phyloP scores from a whole-genome alignment of 1,140 invertebrate genomes.

The Theocolax elegans region DNA sequence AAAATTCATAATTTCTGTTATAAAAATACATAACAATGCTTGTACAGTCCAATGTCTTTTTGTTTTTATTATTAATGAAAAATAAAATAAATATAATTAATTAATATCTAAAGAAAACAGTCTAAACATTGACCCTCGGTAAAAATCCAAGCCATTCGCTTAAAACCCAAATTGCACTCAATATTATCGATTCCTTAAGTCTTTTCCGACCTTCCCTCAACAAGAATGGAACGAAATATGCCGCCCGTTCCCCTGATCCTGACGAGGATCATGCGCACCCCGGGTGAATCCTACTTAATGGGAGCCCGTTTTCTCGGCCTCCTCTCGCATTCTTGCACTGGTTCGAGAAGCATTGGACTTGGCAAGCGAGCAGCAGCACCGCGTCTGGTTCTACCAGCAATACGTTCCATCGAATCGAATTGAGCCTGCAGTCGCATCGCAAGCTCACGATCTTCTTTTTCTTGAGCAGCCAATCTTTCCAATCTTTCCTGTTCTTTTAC shows the following conservation, averaged over 20 bases:
- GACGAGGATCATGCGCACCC: not conserved
- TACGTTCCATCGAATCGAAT: constrained; percentile 59
- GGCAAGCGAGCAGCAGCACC: constrained; percentile 14
- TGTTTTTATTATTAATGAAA: no score
- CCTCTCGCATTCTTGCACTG: not conserved
- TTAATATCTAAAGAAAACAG: no score
- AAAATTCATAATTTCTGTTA: no score
- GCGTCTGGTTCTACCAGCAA: constrained; percentile 59
- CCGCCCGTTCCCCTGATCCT: not conserved
- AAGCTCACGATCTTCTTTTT: constrained; percentile 61
- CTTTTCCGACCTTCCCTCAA: no score
- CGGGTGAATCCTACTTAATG: not conserved
- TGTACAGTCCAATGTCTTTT: no score
- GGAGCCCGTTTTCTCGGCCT: constrained; percentile 6
- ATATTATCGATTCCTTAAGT: no score
- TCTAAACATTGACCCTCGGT: no score
- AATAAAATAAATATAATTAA: no score
- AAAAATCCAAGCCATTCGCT: no score
- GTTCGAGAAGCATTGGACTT: not conserved
- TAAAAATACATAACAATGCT: no score
- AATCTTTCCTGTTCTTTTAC: constrained; percentile 59
- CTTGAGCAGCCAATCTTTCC: constrained; percentile 57
- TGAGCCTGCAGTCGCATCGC: constrained; percentile 58
- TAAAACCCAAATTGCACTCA: no score
- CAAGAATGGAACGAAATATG: not conserved